A percentile compares a stretch with the other conserved stretches of the same genome.
These are phyloP conservation scores for Spongilla lacustris DNA, from an alignment of 37 sponge, comb jelly and placozoan species.

Conservation along the genomic window DNA sequence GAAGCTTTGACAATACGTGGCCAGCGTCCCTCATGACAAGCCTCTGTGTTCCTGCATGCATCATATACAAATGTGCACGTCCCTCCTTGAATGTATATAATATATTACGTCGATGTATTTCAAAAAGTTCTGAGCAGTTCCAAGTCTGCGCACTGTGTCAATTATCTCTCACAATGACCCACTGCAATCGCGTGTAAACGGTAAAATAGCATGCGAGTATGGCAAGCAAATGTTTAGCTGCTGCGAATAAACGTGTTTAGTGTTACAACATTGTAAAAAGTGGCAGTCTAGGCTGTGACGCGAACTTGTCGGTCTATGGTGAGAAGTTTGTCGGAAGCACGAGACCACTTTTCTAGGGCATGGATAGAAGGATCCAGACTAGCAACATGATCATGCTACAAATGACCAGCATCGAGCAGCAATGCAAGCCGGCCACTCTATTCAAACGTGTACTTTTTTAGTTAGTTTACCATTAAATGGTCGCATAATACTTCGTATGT, in stretches of 20 bases:
- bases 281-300: slow-evolving; percentile 49
- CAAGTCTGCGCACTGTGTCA: too few relatives aligned
- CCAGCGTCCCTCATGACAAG: too few relatives aligned
- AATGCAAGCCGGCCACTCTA: slow-evolving; percentile 33
- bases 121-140: too few relatives aligned
- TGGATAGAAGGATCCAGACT: slow-evolving; percentile 46
- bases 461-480: slow-evolving; percentile 44
- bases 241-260: not conserved
- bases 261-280: slow-evolving; percentile 42
- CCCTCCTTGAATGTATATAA: too few relatives aligned
- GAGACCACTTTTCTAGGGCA: slow-evolving; percentile 22
- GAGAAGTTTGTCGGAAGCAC: slow-evolving; percentile 42
- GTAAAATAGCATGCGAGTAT: too few relatives aligned
- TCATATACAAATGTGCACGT: too few relatives aligned
- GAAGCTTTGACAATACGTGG: too few relatives aligned
- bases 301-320: slow-evolving; percentile 28
- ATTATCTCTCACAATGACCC: too few relatives aligned
- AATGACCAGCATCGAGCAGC: slow-evolving; percentile 30
- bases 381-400: slow-evolving; percentile 54
- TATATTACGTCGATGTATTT: too few relatives aligned
- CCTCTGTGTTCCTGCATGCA: too few relatives aligned
- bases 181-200: too few relatives aligned
- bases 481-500: slow-evolving; percentile 20
- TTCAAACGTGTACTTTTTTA: slow-evolving; percentile 15
- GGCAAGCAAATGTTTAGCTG: too few relatives aligned